phyloP scores from a whole-genome alignment of 2,113 vertebrate genomes.

The Arenaria interpres region DNA sequence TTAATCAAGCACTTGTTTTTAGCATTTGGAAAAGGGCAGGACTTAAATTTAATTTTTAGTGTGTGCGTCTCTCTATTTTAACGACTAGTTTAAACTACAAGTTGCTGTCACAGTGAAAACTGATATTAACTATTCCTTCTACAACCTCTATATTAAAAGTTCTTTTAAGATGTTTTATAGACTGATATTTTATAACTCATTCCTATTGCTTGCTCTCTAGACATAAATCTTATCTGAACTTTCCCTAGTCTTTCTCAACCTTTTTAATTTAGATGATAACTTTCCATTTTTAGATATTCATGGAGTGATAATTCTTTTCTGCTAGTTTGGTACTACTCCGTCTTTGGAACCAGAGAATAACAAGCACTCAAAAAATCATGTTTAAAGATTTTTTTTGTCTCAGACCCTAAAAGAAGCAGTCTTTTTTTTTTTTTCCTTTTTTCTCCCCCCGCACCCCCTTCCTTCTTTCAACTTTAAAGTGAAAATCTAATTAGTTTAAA shows the following conservation, averaged over 20 bases:
- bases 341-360: not conserved
- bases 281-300: conserved; percentile 22
- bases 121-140: not conserved
- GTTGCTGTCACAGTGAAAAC: conserved; percentile 5
- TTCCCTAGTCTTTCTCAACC: not conserved
- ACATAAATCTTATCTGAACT: not conserved
- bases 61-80: conserved; percentile 32
- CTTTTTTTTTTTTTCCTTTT: not conserved
- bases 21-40: conserved; percentile 58
- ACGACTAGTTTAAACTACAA: conserved; percentile 31
- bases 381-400: not conserved
- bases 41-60: conserved; percentile 55
- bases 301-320: not conserved
- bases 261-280: conserved; percentile 11
- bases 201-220: not conserved
- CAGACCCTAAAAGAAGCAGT: not conserved
- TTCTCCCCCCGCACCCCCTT: no score
- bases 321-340: not conserved
- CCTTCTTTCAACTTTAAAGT: not conserved
- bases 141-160: not conserved
- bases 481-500: not conserved
- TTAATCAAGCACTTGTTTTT: conserved; percentile 66
- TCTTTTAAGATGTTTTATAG: not conserved
- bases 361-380: not conserved
- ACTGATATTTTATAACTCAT: conserved; percentile 24